Percentiles rank a stretch among this genome's conserved stretches.
Conservation (phyloP, 1,140 invertebrate species). For the Cotesia typhae region DNA sequence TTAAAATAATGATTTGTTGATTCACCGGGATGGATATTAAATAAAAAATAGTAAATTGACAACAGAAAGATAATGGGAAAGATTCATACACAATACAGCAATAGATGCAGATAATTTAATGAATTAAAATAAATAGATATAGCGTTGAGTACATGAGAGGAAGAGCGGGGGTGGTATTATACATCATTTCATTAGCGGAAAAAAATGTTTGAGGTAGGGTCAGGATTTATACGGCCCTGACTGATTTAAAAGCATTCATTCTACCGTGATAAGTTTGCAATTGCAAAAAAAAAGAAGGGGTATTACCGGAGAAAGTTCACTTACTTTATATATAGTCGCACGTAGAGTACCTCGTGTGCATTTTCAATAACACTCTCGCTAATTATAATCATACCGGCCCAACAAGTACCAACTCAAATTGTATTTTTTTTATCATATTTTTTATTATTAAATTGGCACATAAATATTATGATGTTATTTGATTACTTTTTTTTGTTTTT, state of each 20-base stretch:
- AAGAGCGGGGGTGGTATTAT: too few species aligned
- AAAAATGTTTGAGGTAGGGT: neutral
- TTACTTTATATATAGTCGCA: slow-evolving; percentile 62
- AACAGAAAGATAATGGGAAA: too few species aligned
- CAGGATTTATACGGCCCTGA: slow-evolving; percentile 54
- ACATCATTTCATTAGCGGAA: neutral
- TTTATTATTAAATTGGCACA: neutral
- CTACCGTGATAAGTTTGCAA: slow-evolving; percentile 62
- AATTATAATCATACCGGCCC: slow-evolving; percentile 47
- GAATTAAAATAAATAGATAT: too few species aligned
- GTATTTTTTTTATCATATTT: neutral
- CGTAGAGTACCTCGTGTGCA: slow-evolving; percentile 53
- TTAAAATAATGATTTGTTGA: too few species aligned
- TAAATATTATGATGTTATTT: slow-evolving; percentile 16
- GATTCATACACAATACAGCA: too few species aligned
- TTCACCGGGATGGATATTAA: too few species aligned
- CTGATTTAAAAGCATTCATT: slow-evolving; percentile 60
- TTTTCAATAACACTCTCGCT: slow-evolving; percentile 56
- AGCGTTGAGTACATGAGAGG: too few species aligned
- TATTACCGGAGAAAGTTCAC: slow-evolving; percentile 60
- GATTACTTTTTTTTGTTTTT: slow-evolving; percentile 42
- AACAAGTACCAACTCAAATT: neutral
- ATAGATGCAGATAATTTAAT: too few species aligned
- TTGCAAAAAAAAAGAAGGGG: slow-evolving; percentile 37
- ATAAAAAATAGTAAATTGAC: too few species aligned